Evolutionary conservation across 2,888 invertebrate species (phyloP).

Genomic region (Melangyna quadrimaculata): DNA sequence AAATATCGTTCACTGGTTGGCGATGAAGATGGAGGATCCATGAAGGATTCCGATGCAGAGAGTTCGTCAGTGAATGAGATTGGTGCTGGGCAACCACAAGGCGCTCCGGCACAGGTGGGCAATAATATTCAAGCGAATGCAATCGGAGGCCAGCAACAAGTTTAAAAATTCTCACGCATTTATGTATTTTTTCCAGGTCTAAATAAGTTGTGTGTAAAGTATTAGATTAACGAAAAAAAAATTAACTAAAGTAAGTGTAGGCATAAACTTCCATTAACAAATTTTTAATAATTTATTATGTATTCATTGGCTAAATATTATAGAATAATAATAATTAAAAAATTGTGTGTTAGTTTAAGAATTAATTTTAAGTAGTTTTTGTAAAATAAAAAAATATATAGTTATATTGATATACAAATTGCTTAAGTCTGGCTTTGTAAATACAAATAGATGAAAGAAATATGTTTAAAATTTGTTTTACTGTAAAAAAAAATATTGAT

Average conservation of each 20-base stretch:
- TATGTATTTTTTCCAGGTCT: slow-evolving; percentile 71
- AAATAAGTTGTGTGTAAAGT: slow-evolving; percentile 52
- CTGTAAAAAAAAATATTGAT: not conserved
- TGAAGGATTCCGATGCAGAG: slow-evolving; percentile 80
- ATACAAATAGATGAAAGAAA: not conserved
- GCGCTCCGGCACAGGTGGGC: slow-evolving; percentile 79
- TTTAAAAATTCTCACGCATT: slow-evolving; percentile 71
- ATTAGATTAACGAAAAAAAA: not conserved
- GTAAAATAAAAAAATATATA: not conserved
- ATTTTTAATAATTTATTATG: slow-evolving; percentile 14
- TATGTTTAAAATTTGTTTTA: not conserved
- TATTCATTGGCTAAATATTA: not conserved
- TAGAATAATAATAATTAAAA: not conserved
- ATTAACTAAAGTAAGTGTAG: slow-evolving; percentile 2
- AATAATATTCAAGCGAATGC: slow-evolving; percentile 75
- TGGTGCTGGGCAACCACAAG: slow-evolving; percentile 73
- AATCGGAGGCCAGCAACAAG: slow-evolving; percentile 73
- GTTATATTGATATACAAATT: no score
- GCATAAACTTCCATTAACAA: slow-evolving; percentile 47
- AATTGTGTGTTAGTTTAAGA: not conserved
- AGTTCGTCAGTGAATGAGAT: slow-evolving; percentile 78
- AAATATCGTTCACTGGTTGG: slow-evolving; percentile 91
- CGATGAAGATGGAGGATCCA: slow-evolving; percentile 83
- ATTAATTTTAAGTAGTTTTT: not conserved
- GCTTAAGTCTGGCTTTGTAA: slow-evolving; percentile 14